Base-by-base conservation (phyloP, 2,888 invertebrate genomes). In the Micropterix aruncella region DNA sequence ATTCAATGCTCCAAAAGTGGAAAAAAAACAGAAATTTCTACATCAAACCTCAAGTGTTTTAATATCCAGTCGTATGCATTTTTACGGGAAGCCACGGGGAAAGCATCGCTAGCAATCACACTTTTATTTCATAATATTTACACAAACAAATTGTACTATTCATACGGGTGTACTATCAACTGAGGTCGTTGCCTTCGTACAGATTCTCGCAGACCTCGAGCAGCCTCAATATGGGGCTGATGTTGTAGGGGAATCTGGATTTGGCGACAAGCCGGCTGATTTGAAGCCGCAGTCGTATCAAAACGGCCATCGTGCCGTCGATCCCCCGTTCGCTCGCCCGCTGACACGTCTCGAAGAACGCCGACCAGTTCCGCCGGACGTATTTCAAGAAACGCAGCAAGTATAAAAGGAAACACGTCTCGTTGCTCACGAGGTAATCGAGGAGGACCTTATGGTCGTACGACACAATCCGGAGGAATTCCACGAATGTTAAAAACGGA, bases 381-480 rank as follows among this genome's bases (percentile, higher is more conserved):
- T 86, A 89, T 57, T 92, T 91, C 45, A 92, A 69, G 59, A 90
- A 84, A 55, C 90, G 71, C 50, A 91, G 67, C 53, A 92, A 67
- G 62, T 92, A 92, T 36, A 91, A 63, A 44, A 92, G 65, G 58
- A 92, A 92, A 61, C 90, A 91, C 2, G 92, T 92, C 62, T 92
- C 91, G 55, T 90, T 91, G 57, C 88, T 89, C 14, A 91, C 87
- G 50, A 92, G 73, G 57, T 89, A 79, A 62, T 92, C 91, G 14
- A 92, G 64, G 38, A 92, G 62, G 2, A 90, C 80, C 57, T 83
- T 83, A 3, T 83, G 80, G 58, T 88, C 87, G 55, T 86, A 80
- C 38, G 86, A 82, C 9, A 90, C 87, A 44, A 88, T 82, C 54
- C 83, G 79, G 18, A 91, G 69, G 60, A 92, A 91, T 59, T 89